These are phyloP conservation scores for Tetranychus piercei DNA, from an alignment of 2,888 invertebrate species.

Conservation along the genomic window DNA sequence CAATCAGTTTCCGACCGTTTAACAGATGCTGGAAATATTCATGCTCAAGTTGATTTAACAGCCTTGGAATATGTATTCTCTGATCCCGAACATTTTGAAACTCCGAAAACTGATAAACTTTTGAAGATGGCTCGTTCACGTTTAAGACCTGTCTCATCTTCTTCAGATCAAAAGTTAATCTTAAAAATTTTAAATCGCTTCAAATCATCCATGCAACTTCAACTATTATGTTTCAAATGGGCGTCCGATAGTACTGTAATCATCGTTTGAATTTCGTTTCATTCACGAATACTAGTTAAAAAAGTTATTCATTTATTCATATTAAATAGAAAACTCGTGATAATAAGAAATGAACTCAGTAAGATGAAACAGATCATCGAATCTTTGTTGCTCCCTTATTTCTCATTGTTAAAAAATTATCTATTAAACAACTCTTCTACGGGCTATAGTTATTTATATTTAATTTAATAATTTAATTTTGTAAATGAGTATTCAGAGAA, in stretches of 20 bases:
- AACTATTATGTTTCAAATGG: conserved; percentile 36
- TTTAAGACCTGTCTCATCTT: conserved; percentile 6
- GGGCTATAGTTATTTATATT: background rate
- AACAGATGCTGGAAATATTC: conserved; percentile 18
- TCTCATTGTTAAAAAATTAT: background rate
- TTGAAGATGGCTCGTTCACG: conserved; percentile 13
- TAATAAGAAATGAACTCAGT: background rate
- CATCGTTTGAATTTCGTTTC: conserved; percentile 9
- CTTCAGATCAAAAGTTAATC: conserved; percentile 25
- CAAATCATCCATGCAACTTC: conserved; percentile 33
- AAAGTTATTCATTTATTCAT: too few species aligned
- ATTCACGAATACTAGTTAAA: background rate
- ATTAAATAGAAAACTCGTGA: too few species aligned
- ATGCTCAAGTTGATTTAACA: conserved; percentile 19
- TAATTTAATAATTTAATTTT: too few species aligned
- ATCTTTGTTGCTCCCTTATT: background rate
- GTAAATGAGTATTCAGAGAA: too few species aligned
- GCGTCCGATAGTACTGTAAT: conserved; percentile 41
- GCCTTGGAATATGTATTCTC: conserved; percentile 18
- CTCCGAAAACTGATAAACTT: conserved; percentile 6
- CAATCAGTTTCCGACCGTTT: conserved; percentile 43
- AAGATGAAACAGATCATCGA: background rate
- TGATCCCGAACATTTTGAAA: conserved; percentile 14
- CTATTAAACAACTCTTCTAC: background rate
- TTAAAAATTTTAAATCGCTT: conserved; percentile 32